A percentile compares a stretch with the other conserved stretches of the same genome.
Evolutionary conservation across 2,888 invertebrate genomes (phyloP).

Genomic region (Timema cristinae): DNA sequence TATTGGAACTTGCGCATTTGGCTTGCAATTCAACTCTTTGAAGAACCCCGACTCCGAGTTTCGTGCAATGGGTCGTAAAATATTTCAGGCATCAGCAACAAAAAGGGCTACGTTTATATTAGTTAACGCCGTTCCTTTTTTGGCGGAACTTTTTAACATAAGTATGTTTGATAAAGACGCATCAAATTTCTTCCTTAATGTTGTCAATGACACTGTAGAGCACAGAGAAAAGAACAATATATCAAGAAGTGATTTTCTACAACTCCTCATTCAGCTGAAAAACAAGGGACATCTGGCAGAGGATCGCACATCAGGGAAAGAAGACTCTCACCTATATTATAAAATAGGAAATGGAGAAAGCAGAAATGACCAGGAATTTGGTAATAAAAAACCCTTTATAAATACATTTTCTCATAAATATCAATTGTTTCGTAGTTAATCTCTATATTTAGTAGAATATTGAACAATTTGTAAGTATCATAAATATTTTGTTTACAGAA

Average conservation of each 20-base stretch:
- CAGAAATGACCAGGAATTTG: too few species aligned
- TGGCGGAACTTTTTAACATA: neutral
- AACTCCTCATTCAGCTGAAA: constrained; percentile 9
- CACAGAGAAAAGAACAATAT: constrained; percentile 35
- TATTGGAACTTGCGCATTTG: too few species aligned
- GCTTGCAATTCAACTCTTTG: too few species aligned
- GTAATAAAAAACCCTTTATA: too few species aligned
- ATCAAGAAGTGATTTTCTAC: constrained; percentile 21
- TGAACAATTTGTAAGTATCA: too few species aligned
- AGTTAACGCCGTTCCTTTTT: constrained; percentile 16
- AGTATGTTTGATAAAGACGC: constrained; percentile 16
- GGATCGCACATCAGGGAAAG: constrained; percentile 26
- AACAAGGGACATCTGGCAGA: constrained; percentile 29
- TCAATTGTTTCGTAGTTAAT: too few species aligned
- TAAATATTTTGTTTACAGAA: too few species aligned
- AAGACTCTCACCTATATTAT: neutral
- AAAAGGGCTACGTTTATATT: constrained; percentile 39
- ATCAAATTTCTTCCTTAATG: constrained; percentile 13
- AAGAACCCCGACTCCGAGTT: too few species aligned
- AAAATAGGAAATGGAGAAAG: neutral
- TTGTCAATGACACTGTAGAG: constrained; percentile 36
- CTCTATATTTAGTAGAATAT: too few species aligned
- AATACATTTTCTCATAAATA: too few species aligned
- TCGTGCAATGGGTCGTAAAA: too few species aligned
- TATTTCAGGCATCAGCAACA: neutral